These are phyloP conservation scores for Sceloporus undulatus DNA, from an alignment of 2,113 vertebrate species.

Conservation along the genomic window DNA sequence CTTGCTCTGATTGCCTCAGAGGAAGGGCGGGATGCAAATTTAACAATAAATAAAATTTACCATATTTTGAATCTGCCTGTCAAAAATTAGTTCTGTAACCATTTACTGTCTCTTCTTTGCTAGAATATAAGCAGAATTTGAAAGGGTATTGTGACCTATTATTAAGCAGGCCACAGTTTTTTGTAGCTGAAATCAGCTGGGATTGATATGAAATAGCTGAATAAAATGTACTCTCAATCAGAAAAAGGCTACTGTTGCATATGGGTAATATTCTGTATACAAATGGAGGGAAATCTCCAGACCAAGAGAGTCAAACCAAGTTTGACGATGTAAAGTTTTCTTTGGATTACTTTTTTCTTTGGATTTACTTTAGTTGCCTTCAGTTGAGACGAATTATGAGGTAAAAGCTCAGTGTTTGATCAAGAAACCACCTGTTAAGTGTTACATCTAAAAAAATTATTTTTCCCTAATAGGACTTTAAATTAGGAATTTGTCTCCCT, in stretches of 20 bases:
- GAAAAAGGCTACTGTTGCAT: neutral
- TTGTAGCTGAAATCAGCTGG: too few relatives aligned
- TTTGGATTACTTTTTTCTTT: too few relatives aligned
- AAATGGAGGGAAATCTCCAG: neutral
- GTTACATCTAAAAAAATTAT: slow-evolving; percentile 31
- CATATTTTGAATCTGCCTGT: neutral
- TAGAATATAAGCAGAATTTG: slow-evolving; percentile 3
- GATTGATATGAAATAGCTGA: neutral
- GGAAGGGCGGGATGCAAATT: neutral
- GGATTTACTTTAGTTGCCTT: slow-evolving; percentile 6
- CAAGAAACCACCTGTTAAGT: slow-evolving; percentile 30
- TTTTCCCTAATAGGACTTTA: slow-evolving; percentile 4
- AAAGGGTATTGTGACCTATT: slow-evolving; percentile 28
- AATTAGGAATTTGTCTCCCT: slow-evolving; percentile 27
- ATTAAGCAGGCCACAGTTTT: neutral
- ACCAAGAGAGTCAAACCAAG: neutral
- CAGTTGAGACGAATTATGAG: slow-evolving; percentile 1
- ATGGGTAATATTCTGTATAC: neutral
- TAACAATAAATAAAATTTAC: neutral
- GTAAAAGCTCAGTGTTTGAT: slow-evolving; percentile 27
- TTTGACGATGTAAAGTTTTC: neutral
- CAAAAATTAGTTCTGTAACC: neutral
- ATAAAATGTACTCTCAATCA: neutral
- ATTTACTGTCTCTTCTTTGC: neutral
- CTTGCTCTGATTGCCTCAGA: neutral